Conservation (phyloP, 2,888 invertebrate genomes). For the Drosophila trichaetosa region DNA sequence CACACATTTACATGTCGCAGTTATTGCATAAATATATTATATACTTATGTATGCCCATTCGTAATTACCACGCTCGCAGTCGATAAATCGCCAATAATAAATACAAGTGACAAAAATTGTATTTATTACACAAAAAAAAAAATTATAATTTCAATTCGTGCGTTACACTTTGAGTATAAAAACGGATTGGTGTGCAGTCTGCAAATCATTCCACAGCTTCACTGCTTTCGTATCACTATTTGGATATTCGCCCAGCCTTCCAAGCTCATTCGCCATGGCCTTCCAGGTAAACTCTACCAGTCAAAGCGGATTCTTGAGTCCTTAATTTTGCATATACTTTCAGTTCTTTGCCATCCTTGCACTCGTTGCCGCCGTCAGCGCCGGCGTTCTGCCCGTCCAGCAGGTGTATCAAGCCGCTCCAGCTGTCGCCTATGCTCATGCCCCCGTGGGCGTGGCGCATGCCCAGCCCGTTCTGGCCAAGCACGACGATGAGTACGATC, state of each 20-base stretch:
- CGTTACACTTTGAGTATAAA: slow-evolving; percentile 62
- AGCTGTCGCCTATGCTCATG: slow-evolving; percentile 61
- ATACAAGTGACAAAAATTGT: slow-evolving; percentile 67
- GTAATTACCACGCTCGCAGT: slow-evolving; percentile 55
- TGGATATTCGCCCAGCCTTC: slow-evolving; percentile 42
- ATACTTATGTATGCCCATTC: slow-evolving; percentile 11
- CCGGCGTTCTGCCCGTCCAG: slow-evolving; percentile 74
- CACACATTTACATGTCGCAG: slow-evolving; percentile 65
- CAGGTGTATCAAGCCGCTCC: slow-evolving; percentile 65
- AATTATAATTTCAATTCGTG: slow-evolving; percentile 48
- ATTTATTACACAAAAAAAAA: slow-evolving; percentile 33
- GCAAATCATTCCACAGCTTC: slow-evolving; percentile 74
- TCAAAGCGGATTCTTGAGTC: not conserved
- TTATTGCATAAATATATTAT: slow-evolving; percentile 65
- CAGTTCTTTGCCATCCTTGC: slow-evolving; percentile 77
- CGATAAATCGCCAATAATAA: slow-evolving; percentile 54
- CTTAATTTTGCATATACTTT: not conserved
- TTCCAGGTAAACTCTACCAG: slow-evolving; percentile 59
- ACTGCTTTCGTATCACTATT: slow-evolving; percentile 52
- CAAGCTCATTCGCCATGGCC: slow-evolving; percentile 64
- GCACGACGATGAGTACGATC: slow-evolving; percentile 80
- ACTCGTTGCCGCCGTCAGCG: slow-evolving; percentile 72
- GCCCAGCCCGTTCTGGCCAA: slow-evolving; percentile 76
- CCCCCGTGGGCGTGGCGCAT: slow-evolving; percentile 54
- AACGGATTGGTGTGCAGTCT: slow-evolving; percentile 42